These are phyloP conservation scores for Panulirus ornatus DNA, from an alignment of 1,140 invertebrate genomes.

Conservation along the genomic window DNA sequence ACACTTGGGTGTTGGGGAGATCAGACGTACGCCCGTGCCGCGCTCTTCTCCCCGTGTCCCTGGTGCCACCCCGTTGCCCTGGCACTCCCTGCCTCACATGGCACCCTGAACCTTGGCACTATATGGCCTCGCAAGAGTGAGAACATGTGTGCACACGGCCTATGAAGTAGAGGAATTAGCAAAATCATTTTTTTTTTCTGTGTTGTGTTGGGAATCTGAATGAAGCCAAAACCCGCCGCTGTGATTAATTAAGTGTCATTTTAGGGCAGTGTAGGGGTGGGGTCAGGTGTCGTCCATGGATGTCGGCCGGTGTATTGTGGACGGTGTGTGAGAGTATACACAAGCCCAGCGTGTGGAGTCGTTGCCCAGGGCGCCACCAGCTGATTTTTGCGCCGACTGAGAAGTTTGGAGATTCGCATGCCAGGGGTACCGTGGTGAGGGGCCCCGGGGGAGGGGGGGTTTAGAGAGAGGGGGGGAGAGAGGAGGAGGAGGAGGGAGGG, in stretches of 20 bases:
- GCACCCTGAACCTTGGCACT: neutral
- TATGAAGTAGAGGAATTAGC: too few relatives aligned
- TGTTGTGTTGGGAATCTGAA: neutral
- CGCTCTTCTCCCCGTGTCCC: neutral
- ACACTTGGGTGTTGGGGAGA: conserved; percentile 14
- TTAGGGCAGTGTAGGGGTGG: neutral
- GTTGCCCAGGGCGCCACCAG: too few relatives aligned
- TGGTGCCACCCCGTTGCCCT: conserved; percentile 24
- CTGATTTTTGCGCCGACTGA: too few relatives aligned
- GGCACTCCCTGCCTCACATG: neutral
- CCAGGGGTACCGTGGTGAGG: too few relatives aligned
- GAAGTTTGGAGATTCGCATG: neutral
- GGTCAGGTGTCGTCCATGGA: neutral
- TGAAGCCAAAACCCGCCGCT: neutral
- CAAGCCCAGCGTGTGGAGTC: too few relatives aligned
- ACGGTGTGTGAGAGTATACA: neutral
- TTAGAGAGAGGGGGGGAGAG: too few relatives aligned
- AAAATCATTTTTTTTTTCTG: neutral
- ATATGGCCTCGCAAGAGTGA: neutral
- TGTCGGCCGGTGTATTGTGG: neutral
- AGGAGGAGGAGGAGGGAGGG: too few relatives aligned
- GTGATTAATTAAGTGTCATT: neutral
- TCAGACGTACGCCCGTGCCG: neutral
- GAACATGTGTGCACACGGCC: neutral
- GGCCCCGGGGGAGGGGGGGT: too few relatives aligned